Percentiles rank a stretch among this genome's conserved stretches.
phyloP scores from a whole-genome alignment of 2,113 vertebrate species.

The Irena cyanogastra region DNA sequence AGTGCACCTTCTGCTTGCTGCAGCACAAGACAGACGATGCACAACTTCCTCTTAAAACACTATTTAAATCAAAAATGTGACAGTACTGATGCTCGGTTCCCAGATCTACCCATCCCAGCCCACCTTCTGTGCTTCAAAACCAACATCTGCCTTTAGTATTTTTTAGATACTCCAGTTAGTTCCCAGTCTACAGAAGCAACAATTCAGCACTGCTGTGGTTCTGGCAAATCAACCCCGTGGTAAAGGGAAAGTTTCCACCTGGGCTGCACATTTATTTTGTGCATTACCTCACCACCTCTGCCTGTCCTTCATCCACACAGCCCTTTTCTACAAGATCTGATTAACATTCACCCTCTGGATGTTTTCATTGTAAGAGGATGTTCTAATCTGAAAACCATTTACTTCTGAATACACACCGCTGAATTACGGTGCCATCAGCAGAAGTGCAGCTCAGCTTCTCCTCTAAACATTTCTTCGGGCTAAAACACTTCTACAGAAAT shows the following conservation, averaged over 20 bases:
- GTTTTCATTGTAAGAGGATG: background rate
- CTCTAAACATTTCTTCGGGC: background rate
- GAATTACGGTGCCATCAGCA: background rate
- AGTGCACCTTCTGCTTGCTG: background rate
- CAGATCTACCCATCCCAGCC: background rate
- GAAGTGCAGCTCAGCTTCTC: background rate
- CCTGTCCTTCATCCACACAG: background rate
- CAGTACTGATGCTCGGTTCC: background rate
- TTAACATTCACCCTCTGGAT: background rate
- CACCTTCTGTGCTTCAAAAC: background rate
- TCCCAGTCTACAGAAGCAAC: background rate
- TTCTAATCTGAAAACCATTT: slow-evolving; percentile 48
- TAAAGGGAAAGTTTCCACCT: background rate
- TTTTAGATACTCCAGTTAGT: background rate
- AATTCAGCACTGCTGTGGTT: background rate
- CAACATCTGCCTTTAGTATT: background rate
- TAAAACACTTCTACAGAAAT: background rate
- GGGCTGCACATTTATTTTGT: background rate
- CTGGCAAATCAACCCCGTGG: background rate
- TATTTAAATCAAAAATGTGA: background rate
- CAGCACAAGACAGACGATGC: background rate
- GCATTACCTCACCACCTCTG: background rate
- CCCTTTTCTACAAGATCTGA: background rate
- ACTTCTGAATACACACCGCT: background rate
- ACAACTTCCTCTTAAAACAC: background rate